These are phyloP conservation scores for Vollenhovia emeryi DNA, from an alignment of 1,140 invertebrate species.

Conservation along the genomic window DNA sequence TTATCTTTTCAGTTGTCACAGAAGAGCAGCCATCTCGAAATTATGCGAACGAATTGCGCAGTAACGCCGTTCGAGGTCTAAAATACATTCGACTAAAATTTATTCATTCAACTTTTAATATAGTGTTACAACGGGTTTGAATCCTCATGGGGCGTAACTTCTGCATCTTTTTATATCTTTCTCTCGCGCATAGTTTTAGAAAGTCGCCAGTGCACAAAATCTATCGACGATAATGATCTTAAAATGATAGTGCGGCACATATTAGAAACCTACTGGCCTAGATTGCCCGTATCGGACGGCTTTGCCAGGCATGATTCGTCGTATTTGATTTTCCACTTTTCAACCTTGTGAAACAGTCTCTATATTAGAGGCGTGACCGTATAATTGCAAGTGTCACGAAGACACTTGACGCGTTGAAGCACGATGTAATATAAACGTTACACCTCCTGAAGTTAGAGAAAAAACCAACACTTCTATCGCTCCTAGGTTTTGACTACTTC, in stretches of 20 bases:
- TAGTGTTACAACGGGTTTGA: background rate
- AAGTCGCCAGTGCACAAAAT: background rate
- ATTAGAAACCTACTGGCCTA: background rate
- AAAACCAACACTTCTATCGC: too few relatives aligned
- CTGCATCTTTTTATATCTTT: background rate
- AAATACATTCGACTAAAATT: background rate
- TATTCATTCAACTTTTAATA: background rate
- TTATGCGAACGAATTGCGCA: background rate
- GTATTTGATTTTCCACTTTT: background rate
- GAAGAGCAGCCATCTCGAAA: background rate
- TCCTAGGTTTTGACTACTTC: too few relatives aligned
- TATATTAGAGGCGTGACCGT: background rate
- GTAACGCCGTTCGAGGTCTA: background rate
- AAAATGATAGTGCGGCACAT: background rate
- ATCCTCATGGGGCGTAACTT: background rate
- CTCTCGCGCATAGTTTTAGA: background rate
- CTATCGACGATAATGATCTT: background rate
- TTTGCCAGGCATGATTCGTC: background rate
- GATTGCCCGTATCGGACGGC: background rate
- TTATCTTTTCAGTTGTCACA: background rate
- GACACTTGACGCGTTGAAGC: too few relatives aligned
- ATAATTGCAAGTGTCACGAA: too few relatives aligned
- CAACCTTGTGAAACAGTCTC: background rate
- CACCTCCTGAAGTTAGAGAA: too few relatives aligned
- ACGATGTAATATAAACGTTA: too few relatives aligned